Evolutionary conservation across 2,888 invertebrate genomes (phyloP).

Genomic region (Drosophila austrosaltans): DNA sequence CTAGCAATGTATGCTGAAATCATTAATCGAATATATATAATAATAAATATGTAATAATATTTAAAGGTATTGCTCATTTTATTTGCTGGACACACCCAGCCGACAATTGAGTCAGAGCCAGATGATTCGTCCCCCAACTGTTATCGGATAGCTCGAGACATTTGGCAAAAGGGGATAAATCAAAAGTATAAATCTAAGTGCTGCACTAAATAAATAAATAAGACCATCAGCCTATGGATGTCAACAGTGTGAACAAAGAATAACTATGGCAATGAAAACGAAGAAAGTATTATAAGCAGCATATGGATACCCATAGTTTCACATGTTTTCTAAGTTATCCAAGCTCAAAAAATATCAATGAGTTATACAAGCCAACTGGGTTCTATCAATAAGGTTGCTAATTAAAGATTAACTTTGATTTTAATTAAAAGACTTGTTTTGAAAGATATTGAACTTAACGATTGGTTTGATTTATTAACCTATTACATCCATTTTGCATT

Average conservation of each 20-base stretch:
- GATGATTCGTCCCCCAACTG: slow-evolving; percentile 29
- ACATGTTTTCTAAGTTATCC: too few species aligned
- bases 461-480: slow-evolving; percentile 16
- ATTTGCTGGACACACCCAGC: slow-evolving; percentile 57
- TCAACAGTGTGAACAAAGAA: slow-evolving; percentile 60
- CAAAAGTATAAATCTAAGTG: slow-evolving; percentile 55
- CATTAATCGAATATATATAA: background rate
- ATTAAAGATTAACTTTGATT: too few species aligned
- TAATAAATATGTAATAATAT: too few species aligned
- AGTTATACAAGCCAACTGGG: background rate
- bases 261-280: slow-evolving; percentile 32
- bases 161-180: slow-evolving; percentile 13
- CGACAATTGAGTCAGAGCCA: slow-evolving; percentile 46
- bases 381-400: too few species aligned
- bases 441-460: background rate
- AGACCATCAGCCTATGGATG: slow-evolving; percentile 36
- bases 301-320: background rate
- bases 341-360: too few species aligned
- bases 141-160: too few species aligned
- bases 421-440: background rate
- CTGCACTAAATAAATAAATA: slow-evolving; percentile 20
- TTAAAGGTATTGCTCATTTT: background rate
- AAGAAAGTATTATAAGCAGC: background rate
- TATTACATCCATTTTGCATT: slow-evolving; percentile 23
- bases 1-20: background rate